phyloP scores from a whole-genome alignment of 2,797 vertebrate genomes.

The Myripristis murdjan region DNA sequence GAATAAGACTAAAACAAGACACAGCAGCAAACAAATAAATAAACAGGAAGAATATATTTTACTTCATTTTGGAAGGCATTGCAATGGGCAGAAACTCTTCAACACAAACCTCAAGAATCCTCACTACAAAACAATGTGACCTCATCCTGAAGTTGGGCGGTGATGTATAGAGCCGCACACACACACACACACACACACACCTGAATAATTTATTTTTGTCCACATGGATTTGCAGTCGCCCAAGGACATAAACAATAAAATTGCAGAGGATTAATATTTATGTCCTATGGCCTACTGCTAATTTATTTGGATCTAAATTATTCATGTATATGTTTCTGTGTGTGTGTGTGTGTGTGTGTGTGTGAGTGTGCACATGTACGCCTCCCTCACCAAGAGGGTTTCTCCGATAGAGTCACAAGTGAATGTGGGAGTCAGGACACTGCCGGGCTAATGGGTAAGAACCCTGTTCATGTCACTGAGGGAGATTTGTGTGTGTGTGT shows the following conservation, averaged over 20 bases:
- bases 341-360: not conserved
- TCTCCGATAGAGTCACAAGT: not conserved
- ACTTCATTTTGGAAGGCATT: no score
- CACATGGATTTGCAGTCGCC: slow-evolving; percentile 34
- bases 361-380: not conserved
- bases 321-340: slow-evolving; percentile 27
- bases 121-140: slow-evolving; percentile 9
- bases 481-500: no score
- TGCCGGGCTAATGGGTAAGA: slow-evolving; percentile 23
- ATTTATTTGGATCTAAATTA: slow-evolving; percentile 48
- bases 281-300: slow-evolving; percentile 17
- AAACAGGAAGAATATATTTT: no score
- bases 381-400: not conserved
- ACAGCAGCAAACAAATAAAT: no score
- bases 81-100: not conserved
- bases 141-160: not conserved
- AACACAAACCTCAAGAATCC: not conserved
- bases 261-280: slow-evolving; percentile 34
- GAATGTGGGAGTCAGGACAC: not conserved
- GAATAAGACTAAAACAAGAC: not conserved
- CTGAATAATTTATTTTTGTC: slow-evolving; percentile 40
- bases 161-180: not conserved
- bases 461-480: slow-evolving; percentile 23
- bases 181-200: slow-evolving; percentile 1
- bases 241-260: slow-evolving; percentile 35